Evolutionary conservation across 2,888 invertebrate genomes (phyloP).

Genomic region (Stenodera caucasica): DNA sequence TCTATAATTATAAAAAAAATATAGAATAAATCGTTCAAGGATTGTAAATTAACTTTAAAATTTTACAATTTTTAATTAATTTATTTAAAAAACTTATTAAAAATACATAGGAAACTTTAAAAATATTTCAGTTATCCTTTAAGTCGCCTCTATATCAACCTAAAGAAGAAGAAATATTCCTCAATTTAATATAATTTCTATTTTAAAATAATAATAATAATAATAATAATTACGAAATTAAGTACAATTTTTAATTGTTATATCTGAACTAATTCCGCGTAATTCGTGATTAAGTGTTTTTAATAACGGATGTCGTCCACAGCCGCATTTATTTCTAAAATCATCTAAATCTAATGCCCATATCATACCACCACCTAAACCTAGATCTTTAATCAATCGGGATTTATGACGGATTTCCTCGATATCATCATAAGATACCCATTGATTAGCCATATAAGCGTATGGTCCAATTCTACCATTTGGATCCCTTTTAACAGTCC

Average conservation of each 20-base stretch:
- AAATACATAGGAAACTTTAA: slow-evolving; percentile 19
- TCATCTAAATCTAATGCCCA: slow-evolving; percentile 82
- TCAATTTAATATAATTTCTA: background rate
- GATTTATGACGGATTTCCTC: slow-evolving; percentile 66
- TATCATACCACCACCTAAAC: slow-evolving; percentile 73
- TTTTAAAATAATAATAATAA: too few species aligned
- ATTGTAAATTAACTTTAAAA: slow-evolving; percentile 18
- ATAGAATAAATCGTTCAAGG: slow-evolving; percentile 39
- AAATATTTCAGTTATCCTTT: slow-evolving; percentile 22
- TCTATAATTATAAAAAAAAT: slow-evolving; percentile 36
- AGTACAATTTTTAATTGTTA: slow-evolving; percentile 40
- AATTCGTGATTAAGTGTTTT: slow-evolving; percentile 65
- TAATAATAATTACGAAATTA: too few species aligned
- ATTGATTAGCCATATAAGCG: slow-evolving; percentile 70
- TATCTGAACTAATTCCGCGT: slow-evolving; percentile 50
- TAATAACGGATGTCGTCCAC: slow-evolving; percentile 69
- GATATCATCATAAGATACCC: slow-evolving; percentile 78
- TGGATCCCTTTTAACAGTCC: slow-evolving; percentile 65
- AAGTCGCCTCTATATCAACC: slow-evolving; percentile 8
- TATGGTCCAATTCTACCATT: slow-evolving; percentile 71
- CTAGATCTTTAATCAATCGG: slow-evolving; percentile 61
- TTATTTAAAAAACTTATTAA: slow-evolving; percentile 15
- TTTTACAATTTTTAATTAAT: slow-evolving; percentile 7
- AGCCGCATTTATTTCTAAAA: slow-evolving; percentile 69
- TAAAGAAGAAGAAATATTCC: slow-evolving; percentile 35